phyloP scores from a whole-genome alignment of 2,888 invertebrate genomes.

The Deilephila porcellus region DNA sequence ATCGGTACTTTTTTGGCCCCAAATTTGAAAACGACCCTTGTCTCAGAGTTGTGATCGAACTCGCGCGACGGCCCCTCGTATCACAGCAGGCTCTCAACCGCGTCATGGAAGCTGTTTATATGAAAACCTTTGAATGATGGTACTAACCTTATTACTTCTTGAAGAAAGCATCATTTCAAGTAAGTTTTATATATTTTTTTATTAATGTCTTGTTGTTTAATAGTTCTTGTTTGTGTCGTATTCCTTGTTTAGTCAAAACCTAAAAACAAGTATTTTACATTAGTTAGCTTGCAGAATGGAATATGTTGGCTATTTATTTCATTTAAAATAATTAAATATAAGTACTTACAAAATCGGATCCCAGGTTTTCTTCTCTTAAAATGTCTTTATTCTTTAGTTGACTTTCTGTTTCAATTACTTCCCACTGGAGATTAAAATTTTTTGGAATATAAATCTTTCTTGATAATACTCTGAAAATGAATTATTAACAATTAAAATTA shows the following conservation, averaged over 20 bases:
- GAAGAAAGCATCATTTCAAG: background rate
- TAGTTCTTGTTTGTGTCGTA: constrained; percentile 36
- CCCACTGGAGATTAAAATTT: constrained; percentile 60
- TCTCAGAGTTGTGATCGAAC: too few species aligned
- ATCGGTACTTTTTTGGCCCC: too few species aligned
- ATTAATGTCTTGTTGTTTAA: background rate
- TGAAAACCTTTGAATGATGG: background rate
- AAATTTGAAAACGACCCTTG: too few species aligned
- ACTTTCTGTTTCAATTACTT: constrained; percentile 49
- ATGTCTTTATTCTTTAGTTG: constrained; percentile 40
- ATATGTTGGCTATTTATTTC: too few species aligned
- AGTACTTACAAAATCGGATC: constrained; percentile 21
- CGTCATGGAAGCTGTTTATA: too few species aligned
- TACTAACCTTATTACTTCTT: background rate
- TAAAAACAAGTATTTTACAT: constrained; percentile 32
- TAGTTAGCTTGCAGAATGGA: too few species aligned
- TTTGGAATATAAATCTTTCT: constrained; percentile 59
- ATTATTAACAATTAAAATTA: background rate
- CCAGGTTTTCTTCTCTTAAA: constrained; percentile 26
- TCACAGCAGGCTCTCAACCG: too few species aligned
- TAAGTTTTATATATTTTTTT: background rate
- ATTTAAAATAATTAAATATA: background rate
- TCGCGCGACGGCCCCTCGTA: too few species aligned
- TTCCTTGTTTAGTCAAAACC: constrained; percentile 50
- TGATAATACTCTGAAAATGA: constrained; percentile 56